These are phyloP conservation scores for Gymnocephalus cernua DNA, from an alignment of 2,113 vertebrate species.

Conservation along the genomic window DNA sequence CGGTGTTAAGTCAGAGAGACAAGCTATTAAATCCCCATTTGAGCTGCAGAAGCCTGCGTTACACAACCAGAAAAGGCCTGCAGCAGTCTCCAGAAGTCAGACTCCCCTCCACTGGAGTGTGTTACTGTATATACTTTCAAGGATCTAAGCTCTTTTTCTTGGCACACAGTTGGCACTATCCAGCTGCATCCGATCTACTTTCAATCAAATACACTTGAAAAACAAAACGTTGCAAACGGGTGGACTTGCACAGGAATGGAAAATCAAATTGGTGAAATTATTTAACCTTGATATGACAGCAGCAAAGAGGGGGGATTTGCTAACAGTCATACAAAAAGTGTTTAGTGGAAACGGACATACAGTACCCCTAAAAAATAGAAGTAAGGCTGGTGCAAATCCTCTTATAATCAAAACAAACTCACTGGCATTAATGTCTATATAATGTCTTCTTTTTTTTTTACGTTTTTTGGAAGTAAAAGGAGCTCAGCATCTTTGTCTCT, in stretches of 20 bases:
- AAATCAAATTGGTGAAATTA: constrained; percentile 33
- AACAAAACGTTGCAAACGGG: constrained; percentile 41
- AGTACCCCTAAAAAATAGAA: not conserved
- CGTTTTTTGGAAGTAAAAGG: constrained; percentile 31
- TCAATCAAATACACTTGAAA: constrained; percentile 45
- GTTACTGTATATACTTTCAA: constrained; percentile 53
- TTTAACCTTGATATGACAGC: constrained; percentile 9
- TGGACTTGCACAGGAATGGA: constrained; percentile 16
- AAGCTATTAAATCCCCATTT: constrained; percentile 67
- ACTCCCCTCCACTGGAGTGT: constrained; percentile 38
- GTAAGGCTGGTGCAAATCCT: not conserved
- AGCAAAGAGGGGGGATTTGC: not conserved
- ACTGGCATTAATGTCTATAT: not conserved
- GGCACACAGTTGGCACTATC: constrained; percentile 53
- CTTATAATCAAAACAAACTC: not conserved
- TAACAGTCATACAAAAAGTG: not conserved
- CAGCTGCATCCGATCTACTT: constrained; percentile 48
- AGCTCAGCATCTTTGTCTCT: constrained; percentile 33
- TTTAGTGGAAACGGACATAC: not conserved
- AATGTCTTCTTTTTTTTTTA: too few relatives aligned
- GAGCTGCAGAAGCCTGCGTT: constrained; percentile 63
- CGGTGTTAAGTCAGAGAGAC: constrained; percentile 65
- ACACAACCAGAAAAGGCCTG: constrained; percentile 71
- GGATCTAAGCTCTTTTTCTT: constrained; percentile 60
- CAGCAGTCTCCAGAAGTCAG: constrained; percentile 59